These are phyloP conservation scores for Amaurobius ferox DNA, from an alignment of 2,888 invertebrate genomes.

Conservation along the genomic window DNA sequence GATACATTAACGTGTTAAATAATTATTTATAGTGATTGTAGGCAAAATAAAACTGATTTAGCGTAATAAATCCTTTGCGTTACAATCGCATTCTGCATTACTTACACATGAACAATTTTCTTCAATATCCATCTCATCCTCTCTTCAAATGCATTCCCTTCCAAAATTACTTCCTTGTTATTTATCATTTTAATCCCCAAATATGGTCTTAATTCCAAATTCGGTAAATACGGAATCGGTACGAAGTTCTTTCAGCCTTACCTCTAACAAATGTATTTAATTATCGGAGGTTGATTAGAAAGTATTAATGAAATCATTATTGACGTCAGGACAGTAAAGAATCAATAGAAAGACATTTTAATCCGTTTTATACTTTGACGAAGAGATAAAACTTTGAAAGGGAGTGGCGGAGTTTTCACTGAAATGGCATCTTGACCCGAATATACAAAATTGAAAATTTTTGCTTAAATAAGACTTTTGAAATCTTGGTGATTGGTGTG, in stretches of 20 bases:
- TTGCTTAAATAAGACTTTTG: neutral
- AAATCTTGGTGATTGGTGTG: too few relatives aligned
- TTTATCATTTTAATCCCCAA: too few relatives aligned
- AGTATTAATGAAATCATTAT: neutral
- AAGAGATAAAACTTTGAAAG: constrained; percentile 1
- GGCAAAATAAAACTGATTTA: too few relatives aligned
- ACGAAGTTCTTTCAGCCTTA: neutral
- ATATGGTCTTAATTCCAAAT: too few relatives aligned
- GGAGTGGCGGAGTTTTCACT: neutral
- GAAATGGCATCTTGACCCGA: neutral
- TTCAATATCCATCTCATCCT: too few relatives aligned
- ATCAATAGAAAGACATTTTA: neutral
- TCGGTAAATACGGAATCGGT: neutral
- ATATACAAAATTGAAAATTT: neutral
- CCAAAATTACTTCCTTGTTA: too few relatives aligned
- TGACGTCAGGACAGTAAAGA: neutral
- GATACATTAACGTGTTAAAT: too few relatives aligned
- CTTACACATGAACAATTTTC: too few relatives aligned
- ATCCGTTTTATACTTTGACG: neutral
- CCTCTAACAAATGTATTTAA: neutral
- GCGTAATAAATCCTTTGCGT: too few relatives aligned
- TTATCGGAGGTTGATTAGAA: neutral
- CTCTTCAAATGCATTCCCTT: too few relatives aligned
- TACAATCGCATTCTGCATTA: too few relatives aligned
- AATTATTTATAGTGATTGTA: too few relatives aligned